Percentiles rank a stretch among this genome's conserved stretches.
Evolutionary conservation across 2,797 vertebrate genomes (phyloP).

Genomic region (Agapornis canus): DNA sequence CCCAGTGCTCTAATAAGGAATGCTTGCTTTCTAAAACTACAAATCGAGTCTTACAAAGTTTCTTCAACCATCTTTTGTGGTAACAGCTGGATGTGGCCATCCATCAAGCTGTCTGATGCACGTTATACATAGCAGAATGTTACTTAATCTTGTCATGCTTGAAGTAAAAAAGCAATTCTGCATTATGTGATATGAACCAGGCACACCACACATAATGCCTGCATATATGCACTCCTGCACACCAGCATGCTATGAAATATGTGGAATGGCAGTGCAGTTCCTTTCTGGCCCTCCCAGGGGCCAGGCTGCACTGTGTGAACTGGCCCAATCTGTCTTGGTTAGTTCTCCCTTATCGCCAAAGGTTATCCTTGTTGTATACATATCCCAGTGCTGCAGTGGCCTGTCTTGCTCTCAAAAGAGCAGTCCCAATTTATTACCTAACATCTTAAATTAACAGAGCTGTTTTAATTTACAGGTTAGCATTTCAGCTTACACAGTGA

Average conservation of each 20-base stretch:
- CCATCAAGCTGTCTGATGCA: not conserved
- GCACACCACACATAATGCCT: too few relatives aligned
- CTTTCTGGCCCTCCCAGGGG: not conserved
- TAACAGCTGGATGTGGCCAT: not conserved
- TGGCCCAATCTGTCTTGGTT: not conserved
- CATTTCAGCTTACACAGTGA: not conserved
- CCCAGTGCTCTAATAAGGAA: not conserved
- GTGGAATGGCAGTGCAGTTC: not conserved
- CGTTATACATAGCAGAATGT: not conserved
- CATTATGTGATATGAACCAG: not conserved
- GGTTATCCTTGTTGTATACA: not conserved
- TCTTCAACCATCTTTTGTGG: not conserved
- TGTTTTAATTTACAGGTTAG: not conserved
- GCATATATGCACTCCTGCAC: fast-evolving
- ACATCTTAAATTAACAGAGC: not conserved
- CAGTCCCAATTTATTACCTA: not conserved
- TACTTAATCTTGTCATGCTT: not conserved
- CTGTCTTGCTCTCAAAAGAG: not conserved
- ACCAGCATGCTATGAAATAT: fast-evolving
- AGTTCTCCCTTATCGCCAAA: not conserved
- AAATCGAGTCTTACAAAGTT: not conserved
- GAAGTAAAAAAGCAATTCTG: not conserved
- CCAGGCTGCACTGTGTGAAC: not conserved
- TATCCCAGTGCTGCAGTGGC: not conserved
- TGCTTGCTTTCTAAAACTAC: not conserved